Conservation (phyloP, 2,888 invertebrate genomes). For the Odontocerum albicorne region DNA sequence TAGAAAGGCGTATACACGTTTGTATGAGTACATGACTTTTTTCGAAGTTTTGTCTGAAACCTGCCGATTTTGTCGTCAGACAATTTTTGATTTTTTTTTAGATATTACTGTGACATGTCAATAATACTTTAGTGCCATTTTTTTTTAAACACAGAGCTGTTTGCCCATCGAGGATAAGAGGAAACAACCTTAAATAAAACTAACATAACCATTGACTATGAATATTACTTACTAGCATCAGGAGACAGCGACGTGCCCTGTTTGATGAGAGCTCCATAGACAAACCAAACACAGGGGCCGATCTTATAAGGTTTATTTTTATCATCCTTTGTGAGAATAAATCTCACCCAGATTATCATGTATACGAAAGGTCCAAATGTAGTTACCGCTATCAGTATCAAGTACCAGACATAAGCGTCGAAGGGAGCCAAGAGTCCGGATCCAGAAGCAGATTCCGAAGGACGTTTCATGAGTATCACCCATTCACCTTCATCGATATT, state of each 20-base stretch:
- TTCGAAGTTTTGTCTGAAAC: too few species aligned
- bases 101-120: too few species aligned
- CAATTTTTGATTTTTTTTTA: too few species aligned
- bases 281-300: conserved; percentile 81
- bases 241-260: conserved; percentile 84
- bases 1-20: too few species aligned
- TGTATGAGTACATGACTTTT: too few species aligned
- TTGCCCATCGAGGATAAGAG: too few species aligned
- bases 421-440: conserved; percentile 84
- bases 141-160: too few species aligned
- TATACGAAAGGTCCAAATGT: conserved; percentile 80
- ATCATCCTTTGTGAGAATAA: conserved; percentile 62
- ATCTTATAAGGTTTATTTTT: conserved; percentile 61
- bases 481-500: conserved; percentile 74
- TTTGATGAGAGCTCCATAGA: conserved; percentile 84
- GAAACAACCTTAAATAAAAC: too few species aligned
- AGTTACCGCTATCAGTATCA: conserved; percentile 71
- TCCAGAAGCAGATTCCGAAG: conserved; percentile 78
- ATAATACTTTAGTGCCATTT: too few species aligned
- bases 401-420: conserved; percentile 69
- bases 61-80: too few species aligned
- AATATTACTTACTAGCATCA: conserved; percentile 66
- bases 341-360: conserved; percentile 65
- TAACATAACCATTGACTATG: too few species aligned
- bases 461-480: conserved; percentile 79